Evolutionary conservation across 2,113 vertebrate genomes (phyloP).

Genomic region (Cyrtonyx montezumae): DNA sequence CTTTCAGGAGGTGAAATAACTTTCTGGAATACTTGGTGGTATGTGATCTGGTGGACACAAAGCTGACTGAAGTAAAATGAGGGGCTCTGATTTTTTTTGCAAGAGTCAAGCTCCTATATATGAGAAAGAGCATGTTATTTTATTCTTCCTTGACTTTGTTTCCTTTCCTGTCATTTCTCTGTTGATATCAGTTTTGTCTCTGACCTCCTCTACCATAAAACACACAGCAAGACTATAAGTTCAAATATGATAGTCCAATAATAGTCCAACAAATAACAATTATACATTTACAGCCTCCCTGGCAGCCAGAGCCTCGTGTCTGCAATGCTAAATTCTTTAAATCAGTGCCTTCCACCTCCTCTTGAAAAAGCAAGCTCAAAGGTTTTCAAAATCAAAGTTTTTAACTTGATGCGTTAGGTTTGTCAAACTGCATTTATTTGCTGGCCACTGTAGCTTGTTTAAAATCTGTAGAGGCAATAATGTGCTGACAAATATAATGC

Average conservation of each 20-base stretch:
- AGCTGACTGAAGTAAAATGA: background rate
- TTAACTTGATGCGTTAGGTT: background rate
- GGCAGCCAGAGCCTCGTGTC: background rate
- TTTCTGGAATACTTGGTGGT: background rate
- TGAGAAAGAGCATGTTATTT: background rate
- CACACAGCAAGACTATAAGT: background rate
- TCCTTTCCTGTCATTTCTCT: background rate
- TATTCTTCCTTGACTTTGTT: background rate
- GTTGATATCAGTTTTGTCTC: background rate
- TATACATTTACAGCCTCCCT: fast-evolving
- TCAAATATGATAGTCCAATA: background rate
- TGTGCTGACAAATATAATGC: background rate
- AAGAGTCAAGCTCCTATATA: background rate
- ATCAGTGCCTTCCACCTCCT: background rate
- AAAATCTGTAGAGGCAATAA: background rate
- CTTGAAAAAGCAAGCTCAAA: background rate
- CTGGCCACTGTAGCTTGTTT: background rate
- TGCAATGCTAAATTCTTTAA: no score
- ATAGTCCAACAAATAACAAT: background rate
- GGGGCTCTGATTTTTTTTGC: background rate
- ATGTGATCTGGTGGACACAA: background rate
- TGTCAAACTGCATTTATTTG: background rate
- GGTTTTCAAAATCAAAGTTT: background rate
- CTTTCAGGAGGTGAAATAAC: background rate
- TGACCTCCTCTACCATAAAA: background rate